Evolutionary conservation across 1,140 invertebrate genomes (phyloP).

Genomic region (Calliopsis andreniformis): DNA sequence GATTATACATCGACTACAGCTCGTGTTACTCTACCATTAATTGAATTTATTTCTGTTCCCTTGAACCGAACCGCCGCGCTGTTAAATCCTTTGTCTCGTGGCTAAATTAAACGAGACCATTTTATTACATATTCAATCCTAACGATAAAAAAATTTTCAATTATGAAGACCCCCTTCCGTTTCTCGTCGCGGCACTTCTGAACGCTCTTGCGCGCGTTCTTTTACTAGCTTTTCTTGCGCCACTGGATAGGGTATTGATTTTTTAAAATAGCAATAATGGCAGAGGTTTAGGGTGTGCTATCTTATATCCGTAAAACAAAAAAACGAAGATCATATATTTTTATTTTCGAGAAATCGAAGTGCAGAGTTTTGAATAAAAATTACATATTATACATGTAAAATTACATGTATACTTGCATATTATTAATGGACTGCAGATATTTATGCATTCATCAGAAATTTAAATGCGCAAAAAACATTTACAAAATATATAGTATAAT

Average conservation of each 20-base stretch:
- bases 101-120: slow-evolving; percentile 8
- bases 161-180: slow-evolving; percentile 15
- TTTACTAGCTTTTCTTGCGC: not conserved
- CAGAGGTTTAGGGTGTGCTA: too few species aligned
- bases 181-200: not conserved
- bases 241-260: not conserved
- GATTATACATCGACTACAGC: not conserved
- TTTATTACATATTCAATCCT: slow-evolving; percentile 6
- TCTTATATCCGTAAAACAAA: too few species aligned
- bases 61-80: not conserved
- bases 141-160: slow-evolving; percentile 19
- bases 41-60: not conserved
- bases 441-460: too few species aligned
- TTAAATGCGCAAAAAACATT: too few species aligned
- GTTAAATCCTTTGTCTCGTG: not conserved
- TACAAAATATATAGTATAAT: not conserved
- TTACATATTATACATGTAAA: too few species aligned
- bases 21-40: not conserved
- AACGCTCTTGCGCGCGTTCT: not conserved
- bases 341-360: not conserved
- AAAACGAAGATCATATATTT: too few species aligned
- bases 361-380: too few species aligned
- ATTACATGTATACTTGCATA: too few species aligned
- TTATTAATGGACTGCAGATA: too few species aligned
- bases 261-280: not conserved